A percentile compares a stretch with the other conserved stretches of the same genome.
phyloP scores from a whole-genome alignment of 2,888 invertebrate genomes.

The Melinopterus prodromus region DNA sequence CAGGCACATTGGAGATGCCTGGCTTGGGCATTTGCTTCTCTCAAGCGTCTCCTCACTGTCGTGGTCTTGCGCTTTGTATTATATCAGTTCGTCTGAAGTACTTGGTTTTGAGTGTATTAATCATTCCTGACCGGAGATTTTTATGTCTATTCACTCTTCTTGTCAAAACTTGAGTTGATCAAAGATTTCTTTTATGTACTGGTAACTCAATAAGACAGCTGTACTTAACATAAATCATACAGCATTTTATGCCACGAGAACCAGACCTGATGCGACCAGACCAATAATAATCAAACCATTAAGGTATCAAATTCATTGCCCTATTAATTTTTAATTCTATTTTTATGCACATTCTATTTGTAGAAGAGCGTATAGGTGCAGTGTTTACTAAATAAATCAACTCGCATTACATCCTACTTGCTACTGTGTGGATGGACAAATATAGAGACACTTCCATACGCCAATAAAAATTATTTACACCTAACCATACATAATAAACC shows the following conservation, averaged over 20 bases:
- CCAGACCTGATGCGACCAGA: not conserved
- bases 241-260: not conserved
- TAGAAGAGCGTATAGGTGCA: not conserved
- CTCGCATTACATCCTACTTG: not conserved
- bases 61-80: too few relatives aligned
- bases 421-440: not conserved
- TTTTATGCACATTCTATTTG: not conserved
- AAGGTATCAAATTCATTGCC: constrained; percentile 4
- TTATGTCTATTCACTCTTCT: not conserved
- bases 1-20: too few relatives aligned
- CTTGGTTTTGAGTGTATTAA: too few relatives aligned
- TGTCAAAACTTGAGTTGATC: not conserved
- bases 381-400: constrained; percentile 4
- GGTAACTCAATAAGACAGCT: not conserved
- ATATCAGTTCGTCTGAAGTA: too few relatives aligned
- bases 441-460: constrained; percentile 21
- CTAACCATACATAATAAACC: constrained; percentile 27
- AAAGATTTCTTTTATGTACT: not conserved
- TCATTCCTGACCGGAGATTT: not conserved
- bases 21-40: too few relatives aligned
- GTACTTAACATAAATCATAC: not conserved
- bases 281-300: constrained; percentile 4
- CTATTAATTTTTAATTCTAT: not conserved
- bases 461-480: constrained; percentile 25
- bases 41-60: too few relatives aligned